Evolutionary conservation across 2,797 vertebrate genomes (phyloP).

Genomic region (Molossus alvarezi): DNA sequence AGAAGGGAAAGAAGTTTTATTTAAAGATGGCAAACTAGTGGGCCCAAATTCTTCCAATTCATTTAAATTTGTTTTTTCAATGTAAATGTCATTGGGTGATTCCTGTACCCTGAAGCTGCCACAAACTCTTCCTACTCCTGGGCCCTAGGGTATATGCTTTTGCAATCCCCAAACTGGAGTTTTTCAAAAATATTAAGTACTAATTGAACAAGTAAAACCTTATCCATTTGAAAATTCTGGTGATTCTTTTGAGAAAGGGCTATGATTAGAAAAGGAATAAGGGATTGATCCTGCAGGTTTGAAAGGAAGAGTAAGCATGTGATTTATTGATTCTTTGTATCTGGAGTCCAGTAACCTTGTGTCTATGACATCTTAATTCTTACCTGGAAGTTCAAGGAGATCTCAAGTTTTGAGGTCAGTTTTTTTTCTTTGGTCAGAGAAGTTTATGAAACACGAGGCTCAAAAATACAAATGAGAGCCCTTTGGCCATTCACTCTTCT

Average conservation of each 20-base stretch:
- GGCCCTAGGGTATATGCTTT: neutral
- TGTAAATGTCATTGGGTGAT: neutral
- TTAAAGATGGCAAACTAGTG: neutral
- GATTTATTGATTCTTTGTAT: neutral
- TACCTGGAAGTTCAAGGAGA: constrained; percentile 14
- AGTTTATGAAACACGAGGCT: neutral
- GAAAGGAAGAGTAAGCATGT: neutral
- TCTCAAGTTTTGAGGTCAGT: neutral
- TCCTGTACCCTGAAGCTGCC: neutral
- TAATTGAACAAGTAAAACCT: constrained; percentile 30
- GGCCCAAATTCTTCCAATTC: neutral
- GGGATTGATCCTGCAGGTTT: neutral
- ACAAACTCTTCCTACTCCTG: neutral
- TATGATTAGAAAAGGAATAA: neutral
- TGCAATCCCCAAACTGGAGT: neutral
- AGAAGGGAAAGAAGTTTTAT: neutral
- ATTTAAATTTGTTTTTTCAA: neutral
- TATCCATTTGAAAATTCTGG: neutral
- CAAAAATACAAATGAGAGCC: neutral
- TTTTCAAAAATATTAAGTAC: constrained; percentile 3
- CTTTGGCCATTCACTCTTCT: neutral
- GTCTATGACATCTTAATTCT: neutral
- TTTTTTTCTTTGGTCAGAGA: neutral
- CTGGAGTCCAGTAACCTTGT: neutral
- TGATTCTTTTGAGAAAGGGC: constrained; percentile 40